Base-by-base conservation (phyloP, 2,888 invertebrate species). In the Torymus texanus region DNA sequence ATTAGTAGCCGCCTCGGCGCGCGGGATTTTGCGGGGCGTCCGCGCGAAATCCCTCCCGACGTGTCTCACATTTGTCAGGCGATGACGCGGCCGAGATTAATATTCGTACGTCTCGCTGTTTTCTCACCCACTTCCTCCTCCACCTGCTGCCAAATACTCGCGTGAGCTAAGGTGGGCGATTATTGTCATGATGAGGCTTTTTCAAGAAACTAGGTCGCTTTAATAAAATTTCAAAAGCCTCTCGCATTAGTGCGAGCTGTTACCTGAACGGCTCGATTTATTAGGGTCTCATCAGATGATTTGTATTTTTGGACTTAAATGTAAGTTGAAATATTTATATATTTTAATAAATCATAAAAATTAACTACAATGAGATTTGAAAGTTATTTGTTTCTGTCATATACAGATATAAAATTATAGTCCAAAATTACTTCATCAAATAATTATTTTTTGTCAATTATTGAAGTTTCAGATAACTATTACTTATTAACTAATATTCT, bases 61-160 rank as follows among this genome's bases (percentile, higher is more conserved):
- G 83, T 85, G 85, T 87, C 83, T 82, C 85, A 83, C 85, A 87
- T 87, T 86, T 86, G 86, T 87, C 85, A 85, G 83, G 78, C 77
- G 82, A 56, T 82, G 78, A 82, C 83, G 78, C 78, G 82, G 16
- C 29, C 68, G 82, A 84, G 84, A 86, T 86, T 86, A 86, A 86
- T 86, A 86, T 84, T 78, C 79, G 80, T 82, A 73, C 83, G 77
- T 81, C 83, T 83, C 83, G 81, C 79, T 80, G 41, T 63, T 78
- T 68, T 76, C 62, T 72, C 78, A 79, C 74, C 79, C 72, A 68
- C 78, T 79, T 80, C 82, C 73, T 75, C 79, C 78, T 80, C 73
- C 76, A 76, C 77, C 75, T 78, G 80, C 79, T 83, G 83, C 84
- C 83, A 84, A 86, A 83, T 84, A 29, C 70, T 41, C 41, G 41